Base-by-base conservation (phyloP, 64 coral and sea anemone genomes). In the Porites australiensis region DNA sequence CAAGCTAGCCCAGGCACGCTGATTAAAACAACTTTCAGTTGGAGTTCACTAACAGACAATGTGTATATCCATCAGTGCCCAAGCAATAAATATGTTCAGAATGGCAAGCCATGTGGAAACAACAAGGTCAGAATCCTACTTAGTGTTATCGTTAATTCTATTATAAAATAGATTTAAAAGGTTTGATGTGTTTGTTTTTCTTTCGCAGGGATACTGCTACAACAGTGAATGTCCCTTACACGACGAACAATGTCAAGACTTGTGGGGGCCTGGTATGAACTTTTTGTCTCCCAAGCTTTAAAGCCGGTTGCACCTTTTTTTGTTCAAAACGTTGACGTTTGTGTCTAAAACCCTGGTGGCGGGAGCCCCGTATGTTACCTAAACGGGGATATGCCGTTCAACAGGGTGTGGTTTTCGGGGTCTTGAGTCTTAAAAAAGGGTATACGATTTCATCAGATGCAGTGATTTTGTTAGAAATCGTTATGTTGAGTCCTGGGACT, bases 201-300 rank as follows among this genome's bases (percentile, higher is more conserved):
- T 5, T 74, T 72, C 43, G 4, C 21, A 93, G 90, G 90, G 90
- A 10, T 93, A 86, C 6, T 93, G 90, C 61, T 86, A 77, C 48
- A 62, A 77, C 21, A 65, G 90, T 37, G 72, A 77, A 70, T 93
- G 90, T 22, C 90, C 90, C 6, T 66, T 49, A 53, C 90, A 67
- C 50, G 82, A 93, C 48, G 44, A 13, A 3, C 90, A 93, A 46
- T 93, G 90, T 6, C 4, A 79, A 87, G 57, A 58, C 8, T 72
- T 93, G 7, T 93, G 90, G 90, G 90, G 90, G 12, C 27, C 27
- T 20, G 86, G 86, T 88, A 75, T 9, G 3, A 7, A 12, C 23
- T 74, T 47, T 70, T 13, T 7, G 47, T 8, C 1, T 19, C 8
- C 4, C 13, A 18, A 16, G 27, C 27, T 37, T 37, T 37, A 37